Evolutionary conservation across 1,140 invertebrate species (phyloP).

Genomic region (Lutraria rhynchaena): DNA sequence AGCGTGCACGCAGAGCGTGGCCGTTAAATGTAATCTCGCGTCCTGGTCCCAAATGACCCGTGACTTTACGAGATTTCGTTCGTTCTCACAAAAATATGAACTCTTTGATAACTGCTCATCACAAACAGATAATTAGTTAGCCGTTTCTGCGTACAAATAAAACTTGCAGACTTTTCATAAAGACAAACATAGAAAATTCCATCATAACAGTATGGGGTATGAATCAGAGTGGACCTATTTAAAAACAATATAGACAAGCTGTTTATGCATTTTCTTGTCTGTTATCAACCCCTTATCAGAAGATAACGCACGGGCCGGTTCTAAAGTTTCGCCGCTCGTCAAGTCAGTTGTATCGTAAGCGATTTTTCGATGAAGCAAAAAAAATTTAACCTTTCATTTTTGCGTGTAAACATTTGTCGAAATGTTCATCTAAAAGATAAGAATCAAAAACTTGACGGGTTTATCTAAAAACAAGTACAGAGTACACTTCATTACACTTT

Average conservation of each 20-base stretch:
- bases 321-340: background rate
- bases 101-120: conserved; percentile 24
- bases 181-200: conserved; percentile 10
- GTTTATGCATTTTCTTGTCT: conserved; percentile 23
- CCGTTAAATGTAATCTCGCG: conserved; percentile 48
- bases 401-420: conserved; percentile 57
- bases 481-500: conserved; percentile 42
- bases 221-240: conserved; percentile 34
- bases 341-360: conserved; percentile 29
- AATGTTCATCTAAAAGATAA: conserved; percentile 46
- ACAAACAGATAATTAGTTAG: conserved; percentile 46
- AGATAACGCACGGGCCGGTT: conserved; percentile 15
- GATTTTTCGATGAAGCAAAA: conserved; percentile 14
- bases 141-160: conserved; percentile 37
- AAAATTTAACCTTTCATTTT: conserved; percentile 42
- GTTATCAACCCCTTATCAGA: conserved; percentile 48
- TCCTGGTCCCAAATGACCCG: conserved; percentile 46
- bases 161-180: conserved; percentile 9
- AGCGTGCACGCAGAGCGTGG: conserved; percentile 27
- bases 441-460: conserved; percentile 9
- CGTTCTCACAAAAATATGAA: conserved; percentile 9
- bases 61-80: conserved; percentile 56
- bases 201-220: background rate
- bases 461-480: conserved; percentile 5
- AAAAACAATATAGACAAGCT: conserved; percentile 54